Evolutionary conservation across 1,140 invertebrate genomes (phyloP).

Genomic region (Lucilia cuprina): DNA sequence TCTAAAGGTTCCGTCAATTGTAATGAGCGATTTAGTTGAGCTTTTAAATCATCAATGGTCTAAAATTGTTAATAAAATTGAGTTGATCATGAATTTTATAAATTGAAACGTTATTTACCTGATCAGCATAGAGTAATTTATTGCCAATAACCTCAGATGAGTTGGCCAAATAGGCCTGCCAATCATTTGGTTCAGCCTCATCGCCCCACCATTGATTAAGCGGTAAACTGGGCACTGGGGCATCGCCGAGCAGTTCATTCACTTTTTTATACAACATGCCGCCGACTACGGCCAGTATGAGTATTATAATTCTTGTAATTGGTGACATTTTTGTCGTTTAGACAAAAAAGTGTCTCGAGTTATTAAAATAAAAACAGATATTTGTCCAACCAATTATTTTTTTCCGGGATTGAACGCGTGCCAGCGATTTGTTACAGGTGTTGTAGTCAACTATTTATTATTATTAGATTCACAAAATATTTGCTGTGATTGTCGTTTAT

Average conservation of each 20-base stretch:
- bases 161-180: conserved; percentile 51
- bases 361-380: neutral
- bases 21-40: conserved; percentile 47
- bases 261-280: conserved; percentile 49
- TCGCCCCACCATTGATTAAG: conserved; percentile 57
- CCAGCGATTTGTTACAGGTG: conserved; percentile 16
- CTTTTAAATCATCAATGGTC: conserved; percentile 49
- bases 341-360: neutral
- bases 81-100: neutral
- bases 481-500: neutral
- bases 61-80: conserved; percentile 20
- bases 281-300: conserved; percentile 49
- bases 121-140: conserved; percentile 46
- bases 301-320: conserved; percentile 45
- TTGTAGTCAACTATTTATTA: neutral
- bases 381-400: neutral
- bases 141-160: conserved; percentile 50
- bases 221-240: conserved; percentile 45
- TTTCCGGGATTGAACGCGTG: neutral
- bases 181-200: conserved; percentile 50
- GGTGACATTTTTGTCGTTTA: conserved; percentile 40
- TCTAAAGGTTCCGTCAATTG: conserved; percentile 67
- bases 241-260: conserved; percentile 43
- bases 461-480: neutral
- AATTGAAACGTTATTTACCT: conserved; percentile 38